phyloP scores from a whole-genome alignment of 1,140 invertebrate genomes.

The Musca vetustissima region DNA sequence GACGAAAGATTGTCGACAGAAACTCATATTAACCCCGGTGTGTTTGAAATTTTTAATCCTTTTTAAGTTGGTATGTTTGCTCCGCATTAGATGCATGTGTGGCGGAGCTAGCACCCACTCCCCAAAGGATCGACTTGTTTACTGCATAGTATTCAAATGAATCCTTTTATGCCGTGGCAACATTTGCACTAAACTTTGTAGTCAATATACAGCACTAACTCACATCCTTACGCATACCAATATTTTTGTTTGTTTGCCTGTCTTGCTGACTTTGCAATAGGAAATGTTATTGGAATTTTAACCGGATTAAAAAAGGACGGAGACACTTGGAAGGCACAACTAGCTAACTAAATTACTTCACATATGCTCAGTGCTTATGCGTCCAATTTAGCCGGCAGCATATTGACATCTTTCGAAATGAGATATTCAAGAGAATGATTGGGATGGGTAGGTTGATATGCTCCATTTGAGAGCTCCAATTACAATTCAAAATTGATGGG shows the following conservation, averaged over 20 bases:
- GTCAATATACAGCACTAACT: constrained; percentile 49
- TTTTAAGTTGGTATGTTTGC: constrained; percentile 12
- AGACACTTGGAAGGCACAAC: not conserved
- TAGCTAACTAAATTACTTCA: constrained; percentile 7
- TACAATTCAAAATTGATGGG: not conserved
- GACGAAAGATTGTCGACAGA: no score
- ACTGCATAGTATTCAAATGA: constrained; percentile 2
- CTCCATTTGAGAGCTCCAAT: constrained; percentile 15
- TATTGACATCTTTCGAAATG: no score
- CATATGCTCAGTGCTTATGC: not conserved
- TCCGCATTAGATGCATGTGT: no score
- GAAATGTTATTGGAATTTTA: constrained; percentile 9
- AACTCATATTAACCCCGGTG: not conserved
- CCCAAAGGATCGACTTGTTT: no score
- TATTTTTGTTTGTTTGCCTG: not conserved
- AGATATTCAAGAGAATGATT: no score
- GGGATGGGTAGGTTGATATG: not conserved
- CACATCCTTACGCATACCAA: not conserved
- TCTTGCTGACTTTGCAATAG: not conserved
- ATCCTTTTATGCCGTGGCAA: constrained; percentile 45
- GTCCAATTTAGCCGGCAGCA: no score
- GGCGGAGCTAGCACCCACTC: no score
- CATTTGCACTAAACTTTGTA: constrained; percentile 54
- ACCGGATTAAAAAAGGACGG: not conserved
- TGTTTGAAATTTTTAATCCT: constrained; percentile 32